Evolutionary conservation across 2,888 invertebrate species (phyloP).

Genomic region (Lycaena phlaeas): DNA sequence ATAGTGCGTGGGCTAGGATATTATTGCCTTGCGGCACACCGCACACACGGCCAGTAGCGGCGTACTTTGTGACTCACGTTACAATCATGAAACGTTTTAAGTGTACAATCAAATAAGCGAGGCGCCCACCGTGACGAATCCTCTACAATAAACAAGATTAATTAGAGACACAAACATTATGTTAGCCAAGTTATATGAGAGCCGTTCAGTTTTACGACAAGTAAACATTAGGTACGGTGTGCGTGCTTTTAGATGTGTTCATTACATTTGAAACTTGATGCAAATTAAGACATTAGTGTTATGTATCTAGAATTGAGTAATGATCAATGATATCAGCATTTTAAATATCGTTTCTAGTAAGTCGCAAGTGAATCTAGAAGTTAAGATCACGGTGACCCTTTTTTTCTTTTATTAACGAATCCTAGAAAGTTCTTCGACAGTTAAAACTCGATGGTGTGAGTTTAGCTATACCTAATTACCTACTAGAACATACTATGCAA

Average conservation of each 20-base stretch:
- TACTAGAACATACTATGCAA: no score
- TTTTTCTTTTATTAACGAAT: no score
- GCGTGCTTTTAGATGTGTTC: neutral
- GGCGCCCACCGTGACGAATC: conserved; percentile 8
- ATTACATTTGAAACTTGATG: neutral
- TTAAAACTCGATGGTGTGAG: no score
- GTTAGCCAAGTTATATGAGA: conserved; percentile 4
- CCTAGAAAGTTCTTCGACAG: no score
- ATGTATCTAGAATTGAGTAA: no score
- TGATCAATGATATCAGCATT: no score
- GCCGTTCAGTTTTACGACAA: neutral
- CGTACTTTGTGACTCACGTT: conserved; percentile 25
- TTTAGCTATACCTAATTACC: no score
- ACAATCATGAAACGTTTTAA: conserved; percentile 19
- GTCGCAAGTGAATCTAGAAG: no score
- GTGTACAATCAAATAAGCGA: conserved; percentile 9
- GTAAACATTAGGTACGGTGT: neutral
- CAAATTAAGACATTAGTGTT: neutral
- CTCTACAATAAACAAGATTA: conserved; percentile 4
- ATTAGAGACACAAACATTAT: conserved; percentile 3
- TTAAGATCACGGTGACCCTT: no score
- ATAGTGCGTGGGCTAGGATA: conserved; percentile 25
- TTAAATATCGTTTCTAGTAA: no score
- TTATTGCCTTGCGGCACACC: conserved; percentile 27
- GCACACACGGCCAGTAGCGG: conserved; percentile 20